Percentiles rank a stretch among this genome's conserved stretches.
Conservation (phyloP, 2,888 invertebrate genomes). For the Mesoligia furuncula region DNA sequence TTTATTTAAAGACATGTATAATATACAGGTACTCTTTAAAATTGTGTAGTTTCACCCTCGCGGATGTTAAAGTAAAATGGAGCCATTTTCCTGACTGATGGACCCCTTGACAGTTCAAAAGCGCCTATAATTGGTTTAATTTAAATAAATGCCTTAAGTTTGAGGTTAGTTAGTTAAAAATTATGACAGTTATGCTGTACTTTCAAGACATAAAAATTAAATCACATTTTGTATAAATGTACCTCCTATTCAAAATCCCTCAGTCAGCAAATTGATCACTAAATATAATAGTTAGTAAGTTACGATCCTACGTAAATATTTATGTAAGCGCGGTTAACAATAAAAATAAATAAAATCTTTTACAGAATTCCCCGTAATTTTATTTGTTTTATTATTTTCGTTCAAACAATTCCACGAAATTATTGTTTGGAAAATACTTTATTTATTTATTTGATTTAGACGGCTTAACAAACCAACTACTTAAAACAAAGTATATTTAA, state of each 20-base stretch:
- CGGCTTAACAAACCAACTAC: too few species aligned
- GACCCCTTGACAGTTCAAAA: not conserved
- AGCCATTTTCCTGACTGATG: not conserved
- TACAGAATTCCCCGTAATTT: not conserved
- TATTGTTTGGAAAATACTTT: slow-evolving; percentile 15
- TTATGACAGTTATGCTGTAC: not conserved
- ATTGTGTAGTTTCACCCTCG: too few species aligned
- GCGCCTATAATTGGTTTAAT: not conserved
- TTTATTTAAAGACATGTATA: too few species aligned
- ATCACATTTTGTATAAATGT: not conserved
- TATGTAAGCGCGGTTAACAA: not conserved
- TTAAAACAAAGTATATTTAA: too few species aligned
- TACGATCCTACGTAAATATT: not conserved
- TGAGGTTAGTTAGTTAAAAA: not conserved
- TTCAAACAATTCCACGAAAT: slow-evolving; percentile 19
- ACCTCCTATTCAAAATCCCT: not conserved
- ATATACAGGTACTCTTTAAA: too few species aligned
- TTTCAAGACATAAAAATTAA: too few species aligned
- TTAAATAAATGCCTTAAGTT: not conserved
- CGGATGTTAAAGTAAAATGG: too few species aligned
- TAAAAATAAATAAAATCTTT: slow-evolving; percentile 5
- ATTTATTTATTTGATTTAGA: too few species aligned
- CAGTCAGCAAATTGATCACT: not conserved
- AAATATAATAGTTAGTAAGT: not conserved
- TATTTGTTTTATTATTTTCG: slow-evolving; percentile 8